A percentile compares a stretch with the other conserved stretches of the same genome.
Conservation (phyloP, 2,113 vertebrate species). For the Perognathus longimembris region DNA sequence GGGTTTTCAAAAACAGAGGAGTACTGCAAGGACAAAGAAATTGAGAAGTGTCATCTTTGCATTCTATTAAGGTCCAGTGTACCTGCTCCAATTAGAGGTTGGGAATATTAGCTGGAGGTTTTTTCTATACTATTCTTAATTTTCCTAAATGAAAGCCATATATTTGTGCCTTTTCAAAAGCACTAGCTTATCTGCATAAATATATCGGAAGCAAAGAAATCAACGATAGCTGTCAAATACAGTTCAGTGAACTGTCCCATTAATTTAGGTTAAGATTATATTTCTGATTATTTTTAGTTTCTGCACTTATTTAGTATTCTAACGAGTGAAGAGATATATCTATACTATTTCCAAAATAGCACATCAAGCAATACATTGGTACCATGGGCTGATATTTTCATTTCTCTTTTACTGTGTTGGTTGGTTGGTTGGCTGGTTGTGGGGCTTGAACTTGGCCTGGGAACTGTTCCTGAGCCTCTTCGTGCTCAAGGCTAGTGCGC, state of each 20-base stretch:
- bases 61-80: background rate
- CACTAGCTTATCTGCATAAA: background rate
- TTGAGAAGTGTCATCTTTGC: background rate
- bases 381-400: slow-evolving; percentile 6
- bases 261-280: slow-evolving; percentile 33
- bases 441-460: too few species aligned
- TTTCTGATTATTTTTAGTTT: slow-evolving; percentile 53
- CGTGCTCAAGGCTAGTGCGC: too few species aligned
- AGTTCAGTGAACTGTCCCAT: background rate
- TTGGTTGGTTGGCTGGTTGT: too few species aligned
- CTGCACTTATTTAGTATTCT: background rate
- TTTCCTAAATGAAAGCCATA: slow-evolving; percentile 3
- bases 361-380: background rate
- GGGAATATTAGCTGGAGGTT: background rate
- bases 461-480: too few species aligned
- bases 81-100: background rate
- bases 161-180: background rate
- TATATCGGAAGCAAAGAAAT: background rate
- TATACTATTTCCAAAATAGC: slow-evolving; percentile 21
- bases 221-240: background rate
- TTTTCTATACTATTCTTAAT: background rate
- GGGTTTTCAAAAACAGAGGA: slow-evolving; percentile 32
- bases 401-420: background rate
- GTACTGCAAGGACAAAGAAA: background rate
- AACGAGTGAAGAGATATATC: slow-evolving; percentile 1